Base-by-base conservation (phyloP, 2,113 vertebrate genomes). In the Clupea harengus region DNA sequence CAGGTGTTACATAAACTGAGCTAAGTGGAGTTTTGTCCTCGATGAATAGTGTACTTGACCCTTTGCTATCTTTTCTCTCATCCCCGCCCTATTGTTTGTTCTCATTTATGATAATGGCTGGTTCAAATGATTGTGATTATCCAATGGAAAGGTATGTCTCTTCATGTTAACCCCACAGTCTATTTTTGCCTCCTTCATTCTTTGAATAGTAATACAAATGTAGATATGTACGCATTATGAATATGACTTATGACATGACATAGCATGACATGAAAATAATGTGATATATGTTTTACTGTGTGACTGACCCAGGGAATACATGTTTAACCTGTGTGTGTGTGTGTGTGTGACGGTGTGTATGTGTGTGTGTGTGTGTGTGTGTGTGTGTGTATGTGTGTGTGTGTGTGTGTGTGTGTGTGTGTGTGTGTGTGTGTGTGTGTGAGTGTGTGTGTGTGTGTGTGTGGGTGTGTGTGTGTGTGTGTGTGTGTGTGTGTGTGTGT, bases 331-430 rank as follows among this genome's bases (percentile, higher is more conserved):
- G 9, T 49, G 9, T 49, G 9, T 49, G 9, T 49, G 9, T 49
- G 81, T 82, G 81, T 82, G 81, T 82, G 46, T 49, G 20, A n/a
- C 22, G 87, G 52, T 87, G 81, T 87, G 81, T 88, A 82, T 88
- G 72, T 86, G 75, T 82, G 60, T 20, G 45, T 49, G 22, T 49
- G 25, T 82, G 81, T 82, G 81, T 82, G 81, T 82, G 45, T 47
- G 20, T 49, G 45, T 88, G 52, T 87, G 81, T 87, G 81, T 88
- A 82, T 88, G 72, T 86, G 75, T 82, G 57, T 20, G 45, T 45
- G 50, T 39, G 49, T 64, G 75, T 87, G 45, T 54, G 84, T 80
- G 72, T 83, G 81, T 47, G 81, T 57, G 84, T 88, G 67, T 88
- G 81, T 83, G 64, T 78, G 67, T 50, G 15, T 72, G 81, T 83